Percentiles rank a stretch among this genome's conserved stretches.
Evolutionary conservation across 2,797 vertebrate genomes (phyloP).

Genomic region (Dipus sagitta): DNA sequence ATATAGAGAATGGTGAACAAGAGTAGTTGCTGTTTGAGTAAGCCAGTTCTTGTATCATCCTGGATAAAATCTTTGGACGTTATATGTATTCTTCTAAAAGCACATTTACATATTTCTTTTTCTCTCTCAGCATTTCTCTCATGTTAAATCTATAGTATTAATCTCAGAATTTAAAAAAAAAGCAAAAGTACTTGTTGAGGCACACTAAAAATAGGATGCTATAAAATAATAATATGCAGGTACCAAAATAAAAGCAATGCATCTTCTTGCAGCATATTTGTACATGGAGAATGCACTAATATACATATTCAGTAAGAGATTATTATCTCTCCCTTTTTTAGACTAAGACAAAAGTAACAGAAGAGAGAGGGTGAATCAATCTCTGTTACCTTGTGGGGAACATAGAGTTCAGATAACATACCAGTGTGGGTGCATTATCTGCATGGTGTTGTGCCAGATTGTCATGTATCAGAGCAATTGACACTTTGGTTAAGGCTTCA

Average conservation of each 20-base stretch:
- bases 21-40: background rate
- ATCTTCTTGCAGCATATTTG: constrained; percentile 46
- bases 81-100: constrained; percentile 34
- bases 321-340: background rate
- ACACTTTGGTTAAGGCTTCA: background rate
- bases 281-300: background rate
- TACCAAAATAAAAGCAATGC: constrained; percentile 17
- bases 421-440: background rate
- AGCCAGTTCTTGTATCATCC: background rate
- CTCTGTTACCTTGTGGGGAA: background rate
- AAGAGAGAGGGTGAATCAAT: background rate
- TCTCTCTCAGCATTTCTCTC: background rate
- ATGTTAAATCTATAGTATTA: background rate
- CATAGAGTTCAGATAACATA: background rate
- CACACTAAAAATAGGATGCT: background rate
- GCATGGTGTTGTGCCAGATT: background rate
- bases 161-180: background rate
- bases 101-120: background rate
- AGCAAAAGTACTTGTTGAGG: constrained; percentile 15
- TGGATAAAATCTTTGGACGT: background rate
- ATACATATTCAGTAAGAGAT: background rate
- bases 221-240: background rate
- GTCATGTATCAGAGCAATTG: background rate
- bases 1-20: background rate
- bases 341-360: constrained; percentile 41